A percentile compares a stretch with the other conserved stretches of the same genome.
phyloP scores from a whole-genome alignment of 2,113 vertebrate species.

The Leiothrix lutea region DNA sequence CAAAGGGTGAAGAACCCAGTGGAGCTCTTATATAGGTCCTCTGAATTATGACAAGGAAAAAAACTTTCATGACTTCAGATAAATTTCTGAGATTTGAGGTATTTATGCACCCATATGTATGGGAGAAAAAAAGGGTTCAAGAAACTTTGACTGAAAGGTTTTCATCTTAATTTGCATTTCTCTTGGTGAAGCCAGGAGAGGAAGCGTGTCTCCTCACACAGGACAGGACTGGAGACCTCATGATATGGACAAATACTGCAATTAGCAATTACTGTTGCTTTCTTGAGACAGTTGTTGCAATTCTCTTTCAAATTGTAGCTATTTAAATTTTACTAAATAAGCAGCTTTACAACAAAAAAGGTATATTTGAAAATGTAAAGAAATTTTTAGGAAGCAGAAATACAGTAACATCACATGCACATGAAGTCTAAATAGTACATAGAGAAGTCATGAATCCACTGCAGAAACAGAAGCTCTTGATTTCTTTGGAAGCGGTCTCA shows the following conservation, averaged over 20 bases:
- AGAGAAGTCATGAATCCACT: background rate
- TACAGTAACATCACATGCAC: background rate
- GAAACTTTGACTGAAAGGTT: background rate
- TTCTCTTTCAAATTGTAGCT: background rate
- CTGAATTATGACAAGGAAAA: background rate
- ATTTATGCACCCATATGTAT: background rate
- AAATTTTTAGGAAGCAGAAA: background rate
- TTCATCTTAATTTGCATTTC: background rate
- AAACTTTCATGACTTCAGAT: background rate
- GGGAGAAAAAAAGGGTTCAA: background rate
- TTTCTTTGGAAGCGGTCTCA: background rate
- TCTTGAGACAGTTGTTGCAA: background rate
- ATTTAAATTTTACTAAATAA: conserved; percentile 12
- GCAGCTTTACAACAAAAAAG: background rate
- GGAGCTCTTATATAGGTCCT: background rate
- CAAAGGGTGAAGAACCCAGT: background rate
- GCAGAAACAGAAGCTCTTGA: background rate
- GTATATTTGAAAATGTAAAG: background rate
- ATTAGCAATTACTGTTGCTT: background rate
- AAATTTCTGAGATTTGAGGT: background rate
- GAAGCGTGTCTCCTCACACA: background rate
- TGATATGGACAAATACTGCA: background rate
- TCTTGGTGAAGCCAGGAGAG: background rate
- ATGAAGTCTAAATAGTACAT: background rate
- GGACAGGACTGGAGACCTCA: background rate